These are phyloP conservation scores for Chymomyza amoena DNA, from an alignment of 2,888 invertebrate species.

Conservation along the genomic window DNA sequence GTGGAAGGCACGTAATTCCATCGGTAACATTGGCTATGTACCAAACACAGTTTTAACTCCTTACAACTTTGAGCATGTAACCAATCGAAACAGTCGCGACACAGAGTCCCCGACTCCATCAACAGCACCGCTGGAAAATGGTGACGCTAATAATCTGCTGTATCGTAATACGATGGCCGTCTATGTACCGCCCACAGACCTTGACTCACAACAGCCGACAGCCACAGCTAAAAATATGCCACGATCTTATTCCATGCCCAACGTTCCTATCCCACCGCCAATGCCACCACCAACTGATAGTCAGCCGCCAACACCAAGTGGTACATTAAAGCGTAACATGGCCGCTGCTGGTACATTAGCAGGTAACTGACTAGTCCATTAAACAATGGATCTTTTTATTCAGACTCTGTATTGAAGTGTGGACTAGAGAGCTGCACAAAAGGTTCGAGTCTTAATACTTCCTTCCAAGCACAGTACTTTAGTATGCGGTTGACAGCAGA, in stretches of 20 bases:
- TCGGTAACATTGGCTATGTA: conserved; percentile 94
- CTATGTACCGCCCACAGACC: conserved; percentile 51
- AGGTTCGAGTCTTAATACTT: too few relatives aligned
- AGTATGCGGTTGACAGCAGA: too few relatives aligned
- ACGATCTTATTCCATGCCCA: conserved; percentile 74
- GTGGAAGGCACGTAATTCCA: conserved; percentile 96
- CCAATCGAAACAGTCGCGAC: conserved; percentile 53
- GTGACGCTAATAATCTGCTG: conserved; percentile 42
- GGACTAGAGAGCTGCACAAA: too few relatives aligned
- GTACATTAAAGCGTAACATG: conserved; percentile 69
- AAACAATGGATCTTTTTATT: too few relatives aligned
- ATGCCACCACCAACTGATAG: conserved; percentile 77
- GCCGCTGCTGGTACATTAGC: conserved; percentile 68
- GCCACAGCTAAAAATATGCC: conserved; percentile 53
- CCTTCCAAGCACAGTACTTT: too few relatives aligned
- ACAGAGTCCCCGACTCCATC: conserved; percentile 69
- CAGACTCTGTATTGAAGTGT: too few relatives aligned
- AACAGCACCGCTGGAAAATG: conserved; percentile 37
- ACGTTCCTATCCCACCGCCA: conserved; percentile 79
- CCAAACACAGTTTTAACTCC: conserved; percentile 96
- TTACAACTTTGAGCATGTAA: conserved; percentile 76
- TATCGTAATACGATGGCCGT: conserved; percentile 61
- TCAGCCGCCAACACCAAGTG: conserved; percentile 64
- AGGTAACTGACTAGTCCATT: conserved; percentile 38
- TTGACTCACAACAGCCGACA: conserved; percentile 53